Evolutionary conservation across 2,113 vertebrate species (phyloP).

Genomic region (Ageneiosus marmoratus): DNA sequence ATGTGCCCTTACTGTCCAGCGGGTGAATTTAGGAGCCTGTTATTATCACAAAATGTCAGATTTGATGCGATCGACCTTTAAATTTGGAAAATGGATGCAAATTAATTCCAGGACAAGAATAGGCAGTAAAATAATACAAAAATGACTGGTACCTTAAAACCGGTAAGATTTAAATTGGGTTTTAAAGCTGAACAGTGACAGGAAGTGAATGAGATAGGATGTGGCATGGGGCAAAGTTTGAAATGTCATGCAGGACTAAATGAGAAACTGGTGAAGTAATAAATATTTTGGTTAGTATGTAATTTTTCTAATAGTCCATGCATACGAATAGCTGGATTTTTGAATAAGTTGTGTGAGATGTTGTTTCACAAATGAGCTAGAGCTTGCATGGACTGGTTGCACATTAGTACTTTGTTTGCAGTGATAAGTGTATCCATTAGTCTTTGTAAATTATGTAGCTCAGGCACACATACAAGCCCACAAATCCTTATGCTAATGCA

Average conservation of each 20-base stretch:
- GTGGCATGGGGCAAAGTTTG: background rate
- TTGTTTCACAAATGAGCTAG: background rate
- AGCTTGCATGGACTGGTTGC: background rate
- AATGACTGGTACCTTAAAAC: background rate
- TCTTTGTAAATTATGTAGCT: slow-evolving; percentile 4
- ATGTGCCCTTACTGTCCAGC: background rate
- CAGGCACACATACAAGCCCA: slow-evolving; percentile 8
- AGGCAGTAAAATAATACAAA: background rate
- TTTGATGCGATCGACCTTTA: slow-evolving; percentile 5
- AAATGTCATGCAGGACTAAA: background rate
- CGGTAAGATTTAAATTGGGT: background rate
- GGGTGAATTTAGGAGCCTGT: background rate
- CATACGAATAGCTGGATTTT: background rate
- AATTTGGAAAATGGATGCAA: slow-evolving; percentile 1
- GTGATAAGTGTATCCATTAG: slow-evolving; percentile 23
- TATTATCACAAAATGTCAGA: slow-evolving; percentile 7
- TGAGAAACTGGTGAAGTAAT: background rate
- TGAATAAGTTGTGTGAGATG: background rate
- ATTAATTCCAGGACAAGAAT: slow-evolving; percentile 10
- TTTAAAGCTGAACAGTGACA: background rate
- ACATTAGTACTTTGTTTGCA: slow-evolving; percentile 29
- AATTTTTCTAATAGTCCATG: background rate
- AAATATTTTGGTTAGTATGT: background rate
- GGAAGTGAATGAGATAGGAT: background rate
- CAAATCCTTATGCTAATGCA: slow-evolving; percentile 24